These are phyloP conservation scores for Popillia japonica DNA, from an alignment of 1,140 invertebrate genomes.

Conservation along the genomic window DNA sequence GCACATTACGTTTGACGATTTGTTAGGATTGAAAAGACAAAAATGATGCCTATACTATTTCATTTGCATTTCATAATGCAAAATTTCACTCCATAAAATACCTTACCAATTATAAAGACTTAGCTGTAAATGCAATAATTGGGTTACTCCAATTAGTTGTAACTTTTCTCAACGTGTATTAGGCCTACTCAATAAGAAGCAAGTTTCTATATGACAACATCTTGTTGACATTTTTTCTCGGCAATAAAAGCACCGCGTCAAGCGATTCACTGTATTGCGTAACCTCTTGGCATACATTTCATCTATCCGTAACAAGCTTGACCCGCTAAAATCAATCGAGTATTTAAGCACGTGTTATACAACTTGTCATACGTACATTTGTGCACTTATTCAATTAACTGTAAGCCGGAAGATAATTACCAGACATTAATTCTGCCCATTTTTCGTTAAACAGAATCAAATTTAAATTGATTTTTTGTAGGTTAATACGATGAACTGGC, in stretches of 20 bases:
- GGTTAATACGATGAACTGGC: background rate
- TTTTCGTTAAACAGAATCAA: constrained; percentile 31
- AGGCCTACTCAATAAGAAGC: background rate
- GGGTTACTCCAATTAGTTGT: no score
- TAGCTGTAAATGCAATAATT: no score
- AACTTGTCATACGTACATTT: background rate
- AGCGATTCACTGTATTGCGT: background rate
- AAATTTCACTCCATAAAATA: no score
- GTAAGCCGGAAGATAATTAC: background rate
- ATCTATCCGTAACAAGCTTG: constrained; percentile 21
- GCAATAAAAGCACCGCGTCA: background rate
- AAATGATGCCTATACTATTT: no score
- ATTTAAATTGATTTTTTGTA: constrained; percentile 31
- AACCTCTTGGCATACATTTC: constrained; percentile 29
- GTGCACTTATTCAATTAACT: constrained; percentile 35
- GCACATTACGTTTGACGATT: no score
- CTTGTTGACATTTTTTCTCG: constrained; percentile 11
- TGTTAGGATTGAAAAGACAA: no score
- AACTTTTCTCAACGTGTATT: background rate
- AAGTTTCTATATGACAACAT: background rate
- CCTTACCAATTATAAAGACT: no score
- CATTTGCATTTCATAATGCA: no score
- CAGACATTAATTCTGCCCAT: background rate
- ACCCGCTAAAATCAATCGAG: constrained; percentile 27
- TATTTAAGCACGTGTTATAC: background rate